Conservation (phyloP, 2,888 invertebrate species). For the Lepetodrilus schrolli region DNA sequence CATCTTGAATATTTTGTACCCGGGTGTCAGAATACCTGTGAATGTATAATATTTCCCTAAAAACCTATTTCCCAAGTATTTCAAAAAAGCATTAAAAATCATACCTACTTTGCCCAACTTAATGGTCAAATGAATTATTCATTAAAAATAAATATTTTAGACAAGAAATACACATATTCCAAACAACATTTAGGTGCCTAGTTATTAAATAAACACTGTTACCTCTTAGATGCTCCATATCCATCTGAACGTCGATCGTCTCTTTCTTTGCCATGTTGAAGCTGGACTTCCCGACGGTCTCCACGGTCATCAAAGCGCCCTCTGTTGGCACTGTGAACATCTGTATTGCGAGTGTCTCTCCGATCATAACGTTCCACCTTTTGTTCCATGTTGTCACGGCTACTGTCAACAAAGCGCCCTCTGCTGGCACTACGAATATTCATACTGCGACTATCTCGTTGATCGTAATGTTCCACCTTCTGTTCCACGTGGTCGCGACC, state of each 20-base stretch:
- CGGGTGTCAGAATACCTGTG: too few relatives aligned
- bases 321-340: neutral
- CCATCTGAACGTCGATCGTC: neutral
- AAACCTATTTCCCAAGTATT: too few relatives aligned
- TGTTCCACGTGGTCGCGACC: conserved; percentile 38
- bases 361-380: conserved; percentile 56
- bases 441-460: conserved; percentile 36
- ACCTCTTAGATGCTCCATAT: neutral
- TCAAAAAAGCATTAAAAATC: too few relatives aligned
- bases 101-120: too few relatives aligned
- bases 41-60: too few relatives aligned
- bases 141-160: too few relatives aligned
- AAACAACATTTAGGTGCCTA: too few relatives aligned
- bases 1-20: too few relatives aligned
- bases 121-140: too few relatives aligned
- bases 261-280: neutral
- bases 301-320: neutral
- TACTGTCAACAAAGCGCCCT: neutral
- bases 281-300: neutral
- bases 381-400: conserved; percentile 38
- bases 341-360: conserved; percentile 34
- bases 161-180: too few relatives aligned
- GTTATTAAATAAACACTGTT: too few relatives aligned
- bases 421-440: conserved; percentile 2
- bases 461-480: conserved; percentile 54